Conservation (phyloP, 2,888 invertebrate species). For the Oxystoma pomonae region DNA sequence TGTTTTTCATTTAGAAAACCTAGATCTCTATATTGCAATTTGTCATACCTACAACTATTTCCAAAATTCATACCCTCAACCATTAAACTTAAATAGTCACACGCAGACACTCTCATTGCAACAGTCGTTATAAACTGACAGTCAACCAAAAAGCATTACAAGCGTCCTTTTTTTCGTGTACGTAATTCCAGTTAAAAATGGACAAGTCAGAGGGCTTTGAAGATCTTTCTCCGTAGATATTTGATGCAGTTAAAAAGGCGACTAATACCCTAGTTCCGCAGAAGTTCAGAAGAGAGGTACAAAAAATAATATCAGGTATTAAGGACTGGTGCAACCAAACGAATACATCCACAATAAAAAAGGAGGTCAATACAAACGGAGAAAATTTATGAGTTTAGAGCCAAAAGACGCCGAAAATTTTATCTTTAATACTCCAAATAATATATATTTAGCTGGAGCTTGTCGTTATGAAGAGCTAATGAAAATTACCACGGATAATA, state of each 20-base stretch:
- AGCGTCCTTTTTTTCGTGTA: not conserved
- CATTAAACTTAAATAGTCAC: not conserved
- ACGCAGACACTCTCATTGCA: not conserved
- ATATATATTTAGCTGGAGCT: not conserved
- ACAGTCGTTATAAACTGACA: not conserved
- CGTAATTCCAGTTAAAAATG: not conserved
- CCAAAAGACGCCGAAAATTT: not conserved
- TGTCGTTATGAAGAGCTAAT: not conserved
- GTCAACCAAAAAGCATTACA: not conserved
- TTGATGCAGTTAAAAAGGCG: not conserved
- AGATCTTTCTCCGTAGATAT: not conserved
- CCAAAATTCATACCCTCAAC: too few relatives aligned
- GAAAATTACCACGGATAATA: not conserved
- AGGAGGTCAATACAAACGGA: not conserved
- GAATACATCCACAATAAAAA: not conserved
- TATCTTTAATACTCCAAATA: not conserved
- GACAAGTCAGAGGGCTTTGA: not conserved
- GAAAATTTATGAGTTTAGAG: not conserved
- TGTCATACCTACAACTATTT: not conserved
- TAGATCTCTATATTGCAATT: not conserved
- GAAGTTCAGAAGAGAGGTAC: not conserved
- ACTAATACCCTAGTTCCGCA: not conserved
- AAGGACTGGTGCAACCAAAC: not conserved
- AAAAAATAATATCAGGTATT: too few relatives aligned
- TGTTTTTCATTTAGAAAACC: not conserved